Evolutionary conservation across 1,140 invertebrate genomes (phyloP), one percentile per base, ranked within the genome.

Genomic region (Lordiphosa stackelbergi): DNA sequence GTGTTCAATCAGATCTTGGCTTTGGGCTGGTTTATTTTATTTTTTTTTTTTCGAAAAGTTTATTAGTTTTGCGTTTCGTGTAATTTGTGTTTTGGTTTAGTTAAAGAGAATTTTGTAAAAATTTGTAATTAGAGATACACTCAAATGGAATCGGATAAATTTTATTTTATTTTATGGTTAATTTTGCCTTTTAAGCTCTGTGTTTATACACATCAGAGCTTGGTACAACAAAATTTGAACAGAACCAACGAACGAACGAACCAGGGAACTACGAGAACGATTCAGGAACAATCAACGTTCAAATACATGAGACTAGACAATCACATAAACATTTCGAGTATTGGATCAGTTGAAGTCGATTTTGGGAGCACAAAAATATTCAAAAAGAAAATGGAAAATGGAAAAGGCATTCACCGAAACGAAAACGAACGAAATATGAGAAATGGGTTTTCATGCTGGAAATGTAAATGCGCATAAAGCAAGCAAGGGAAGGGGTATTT

Each of bases 221-320:
- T 49, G 43, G 5, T 16, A 55, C 41, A 72, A 54, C 38, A 60
- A 78, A 72, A 69, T 65, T 53, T 64, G 46, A 78, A 78, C 61
- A 70, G 53, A 66, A 66, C 64, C 56, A 69, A 51, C 45, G 60
- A 73, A 38, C 68, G 72, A 66, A 62, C 56, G 70, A 74, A 66
- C 62, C 54, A 63, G 55, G 58, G 57, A 79, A 74, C 74, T 79
- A 81, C 71, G 66, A 65, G 46, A 66, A 65, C 52, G 48, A 57
- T 63, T 53, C 19, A 35, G 41, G 19, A 55, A 57, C 34, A 45
- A 45, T 24, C 2, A n/a, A 45, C 24, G 24, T 28, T 28, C 24
- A 31, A 31, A 31, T 31, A 28, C 43, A 31, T 46, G 11, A 16
- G 38, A 9, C 43, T 46, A 46, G 43, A 46, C 43, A 46, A 34